A percentile compares a stretch with the other conserved stretches of the same genome.
Conservation (phyloP, 2,888 invertebrate species). For the Aphrophora alni region DNA sequence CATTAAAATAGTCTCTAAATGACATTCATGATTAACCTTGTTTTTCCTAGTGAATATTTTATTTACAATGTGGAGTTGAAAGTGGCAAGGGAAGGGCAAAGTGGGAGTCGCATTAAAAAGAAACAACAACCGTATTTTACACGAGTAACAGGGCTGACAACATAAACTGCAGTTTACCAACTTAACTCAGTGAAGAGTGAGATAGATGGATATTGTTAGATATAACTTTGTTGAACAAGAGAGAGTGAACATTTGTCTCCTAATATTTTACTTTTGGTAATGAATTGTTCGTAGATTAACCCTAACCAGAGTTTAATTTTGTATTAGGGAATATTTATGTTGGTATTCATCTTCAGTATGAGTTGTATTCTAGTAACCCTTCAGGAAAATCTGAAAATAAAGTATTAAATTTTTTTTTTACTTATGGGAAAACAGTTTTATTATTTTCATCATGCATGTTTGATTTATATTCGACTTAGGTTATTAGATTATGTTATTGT, state of each 20-base stretch:
- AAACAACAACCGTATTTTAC: constrained; percentile 2
- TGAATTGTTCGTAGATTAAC: not conserved
- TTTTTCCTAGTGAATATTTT: not conserved
- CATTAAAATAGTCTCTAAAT: not conserved
- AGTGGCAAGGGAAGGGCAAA: not conserved
- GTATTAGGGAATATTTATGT: not conserved
- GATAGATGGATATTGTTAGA: not conserved
- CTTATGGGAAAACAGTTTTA: no score
- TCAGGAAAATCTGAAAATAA: no score
- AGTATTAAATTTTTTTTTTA: no score
- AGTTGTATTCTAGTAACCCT: no score
- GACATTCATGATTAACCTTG: not conserved
- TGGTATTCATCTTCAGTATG: no score
- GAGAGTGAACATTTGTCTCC: not conserved
- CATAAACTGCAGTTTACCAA: constrained; percentile 2
- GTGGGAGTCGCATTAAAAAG: not conserved
- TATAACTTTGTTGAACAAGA: not conserved
- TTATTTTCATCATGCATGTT: no score
- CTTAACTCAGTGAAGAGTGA: not conserved
- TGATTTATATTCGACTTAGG: no score
- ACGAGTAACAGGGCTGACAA: constrained; percentile 2
- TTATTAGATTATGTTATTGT: no score
- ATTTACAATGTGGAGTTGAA: not conserved
- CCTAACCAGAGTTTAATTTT: not conserved
- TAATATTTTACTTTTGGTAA: not conserved